These are phyloP conservation scores for Meiosimyza platycephala DNA, from an alignment of 2,888 invertebrate species.

Conservation along the genomic window DNA sequence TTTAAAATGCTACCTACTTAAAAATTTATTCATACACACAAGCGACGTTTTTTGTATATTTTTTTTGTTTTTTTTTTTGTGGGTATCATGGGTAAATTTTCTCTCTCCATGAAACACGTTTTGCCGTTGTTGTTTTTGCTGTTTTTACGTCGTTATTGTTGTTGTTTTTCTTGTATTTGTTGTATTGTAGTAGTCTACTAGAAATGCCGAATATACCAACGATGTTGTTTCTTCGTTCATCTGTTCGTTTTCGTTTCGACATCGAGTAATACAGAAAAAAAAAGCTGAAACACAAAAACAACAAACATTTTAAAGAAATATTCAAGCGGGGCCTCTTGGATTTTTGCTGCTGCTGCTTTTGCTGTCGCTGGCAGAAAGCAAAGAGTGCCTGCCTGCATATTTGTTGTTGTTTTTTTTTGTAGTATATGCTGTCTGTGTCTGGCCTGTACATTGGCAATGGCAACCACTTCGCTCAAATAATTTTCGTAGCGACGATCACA, in stretches of 20 bases:
- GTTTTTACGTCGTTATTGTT: constrained; percentile 4
- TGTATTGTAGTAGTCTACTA: constrained; percentile 22
- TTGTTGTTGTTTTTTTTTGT: constrained; percentile 28
- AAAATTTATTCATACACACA: background rate
- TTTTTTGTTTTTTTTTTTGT: too few species aligned
- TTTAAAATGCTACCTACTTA: constrained; percentile 5
- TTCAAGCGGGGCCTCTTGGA: constrained; percentile 56
- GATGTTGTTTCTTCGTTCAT: constrained; percentile 24
- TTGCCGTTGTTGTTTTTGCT: too few species aligned
- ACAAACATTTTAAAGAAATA: constrained; percentile 29
- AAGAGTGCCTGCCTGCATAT: constrained; percentile 12
- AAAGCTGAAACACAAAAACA: constrained; percentile 23
- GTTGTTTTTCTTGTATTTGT: constrained; percentile 10
- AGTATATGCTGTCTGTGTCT: constrained; percentile 35
- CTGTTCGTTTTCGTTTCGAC: constrained; percentile 26
- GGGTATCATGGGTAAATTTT: too few species aligned
- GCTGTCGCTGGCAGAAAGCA: constrained; percentile 6
- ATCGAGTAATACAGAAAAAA: constrained; percentile 22
- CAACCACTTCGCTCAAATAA: constrained; percentile 57
- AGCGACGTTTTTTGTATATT: background rate
- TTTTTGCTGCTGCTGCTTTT: constrained; percentile 35
- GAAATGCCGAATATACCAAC: constrained; percentile 24
- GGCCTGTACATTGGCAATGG: constrained; percentile 27
- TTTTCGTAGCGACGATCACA: constrained; percentile 65
- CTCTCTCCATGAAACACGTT: too few species aligned